phyloP scores from a whole-genome alignment of 2,797 vertebrate species.

The Allobates femoralis region DNA sequence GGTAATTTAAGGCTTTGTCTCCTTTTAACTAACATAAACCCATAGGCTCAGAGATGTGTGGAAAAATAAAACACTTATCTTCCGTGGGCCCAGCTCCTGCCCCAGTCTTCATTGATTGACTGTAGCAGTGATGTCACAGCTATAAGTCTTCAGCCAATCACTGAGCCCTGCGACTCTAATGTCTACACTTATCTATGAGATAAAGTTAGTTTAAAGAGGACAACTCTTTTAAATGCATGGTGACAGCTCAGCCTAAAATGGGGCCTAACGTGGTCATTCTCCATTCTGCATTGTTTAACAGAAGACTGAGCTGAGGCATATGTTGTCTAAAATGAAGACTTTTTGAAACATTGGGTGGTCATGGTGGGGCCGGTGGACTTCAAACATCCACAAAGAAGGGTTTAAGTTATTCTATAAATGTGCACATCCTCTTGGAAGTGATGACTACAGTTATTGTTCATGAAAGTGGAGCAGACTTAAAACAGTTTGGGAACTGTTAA shows the following conservation, averaged over 20 bases:
- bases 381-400: neutral
- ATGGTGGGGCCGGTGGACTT: neutral
- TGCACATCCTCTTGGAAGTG: neutral
- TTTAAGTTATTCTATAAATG: neutral
- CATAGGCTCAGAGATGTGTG: too few relatives aligned
- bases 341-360: neutral
- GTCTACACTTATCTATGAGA: too few relatives aligned
- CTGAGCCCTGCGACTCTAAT: too few relatives aligned
- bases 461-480: neutral
- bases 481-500: constrained; percentile 10
- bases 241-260: neutral
- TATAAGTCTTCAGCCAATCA: too few relatives aligned
- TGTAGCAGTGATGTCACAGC: too few relatives aligned
- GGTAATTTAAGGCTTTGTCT: neutral
- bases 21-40: too few relatives aligned
- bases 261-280: neutral
- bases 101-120: too few relatives aligned
- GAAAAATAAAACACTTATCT: too few relatives aligned
- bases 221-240: too few relatives aligned
- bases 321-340: neutral
- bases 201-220: too few relatives aligned
- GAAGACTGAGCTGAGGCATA: neutral
- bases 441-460: neutral
- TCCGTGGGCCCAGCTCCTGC: too few relatives aligned
- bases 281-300: neutral